phyloP scores from a whole-genome alignment of 1,140 invertebrate species.

The Drosophila serrata region DNA sequence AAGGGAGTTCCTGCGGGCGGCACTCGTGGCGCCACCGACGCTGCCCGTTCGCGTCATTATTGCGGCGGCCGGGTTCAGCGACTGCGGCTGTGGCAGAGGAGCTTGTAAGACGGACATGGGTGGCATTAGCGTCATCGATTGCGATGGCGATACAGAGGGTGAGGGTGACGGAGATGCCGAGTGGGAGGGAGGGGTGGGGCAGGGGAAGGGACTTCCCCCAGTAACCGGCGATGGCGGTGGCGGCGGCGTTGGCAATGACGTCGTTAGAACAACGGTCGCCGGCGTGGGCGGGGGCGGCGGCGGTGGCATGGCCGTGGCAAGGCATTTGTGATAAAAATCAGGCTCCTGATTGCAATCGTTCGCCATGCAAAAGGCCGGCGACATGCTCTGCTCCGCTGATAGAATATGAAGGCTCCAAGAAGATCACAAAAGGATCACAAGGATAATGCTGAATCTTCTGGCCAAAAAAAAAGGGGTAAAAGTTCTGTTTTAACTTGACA shows the following conservation, averaged over 20 bases:
- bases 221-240: neutral
- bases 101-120: slow-evolving; percentile 22
- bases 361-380: slow-evolving; percentile 74
- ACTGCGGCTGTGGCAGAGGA: slow-evolving; percentile 4
- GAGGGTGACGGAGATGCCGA: slow-evolving; percentile 14
- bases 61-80: slow-evolving; percentile 17
- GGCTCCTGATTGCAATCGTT: slow-evolving; percentile 61
- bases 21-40: slow-evolving; percentile 60
- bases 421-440: slow-evolving; percentile 13
- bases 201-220: neutral
- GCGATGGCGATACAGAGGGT: slow-evolving; percentile 19
- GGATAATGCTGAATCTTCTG: neutral
- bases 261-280: slow-evolving; percentile 30
- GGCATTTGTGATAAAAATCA: slow-evolving; percentile 50
- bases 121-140: slow-evolving; percentile 17
- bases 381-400: slow-evolving; percentile 57
- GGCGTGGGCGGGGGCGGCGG: slow-evolving; percentile 1
- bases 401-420: neutral
- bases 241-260: slow-evolving; percentile 32
- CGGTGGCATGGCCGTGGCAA: slow-evolving; percentile 18
- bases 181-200: slow-evolving; percentile 4
- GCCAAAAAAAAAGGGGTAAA: neutral
- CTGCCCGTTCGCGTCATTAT: slow-evolving; percentile 67
- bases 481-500: neutral
- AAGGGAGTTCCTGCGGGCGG: slow-evolving; percentile 70